A percentile compares a stretch with the other conserved stretches of the same genome.
These are phyloP conservation scores for Hymenochirus boettgeri DNA, from an alignment of 2,113 vertebrate species.

Conservation along the genomic window DNA sequence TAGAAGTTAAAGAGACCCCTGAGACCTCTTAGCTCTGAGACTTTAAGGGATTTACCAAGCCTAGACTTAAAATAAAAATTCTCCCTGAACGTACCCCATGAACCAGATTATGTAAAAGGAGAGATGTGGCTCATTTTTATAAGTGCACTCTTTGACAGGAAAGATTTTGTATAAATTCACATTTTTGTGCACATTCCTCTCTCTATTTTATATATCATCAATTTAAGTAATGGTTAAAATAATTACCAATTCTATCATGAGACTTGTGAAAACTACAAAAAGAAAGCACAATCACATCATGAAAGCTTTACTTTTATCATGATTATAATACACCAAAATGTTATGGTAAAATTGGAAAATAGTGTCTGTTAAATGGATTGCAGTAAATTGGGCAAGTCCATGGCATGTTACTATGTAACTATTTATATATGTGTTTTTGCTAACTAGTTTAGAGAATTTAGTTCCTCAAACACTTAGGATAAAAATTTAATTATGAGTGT, in stretches of 20 bases:
- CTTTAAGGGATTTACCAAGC: no score
- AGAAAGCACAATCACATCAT: constrained; percentile 23
- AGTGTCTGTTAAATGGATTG: constrained; percentile 17
- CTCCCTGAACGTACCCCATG: no score
- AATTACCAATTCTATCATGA: constrained; percentile 22
- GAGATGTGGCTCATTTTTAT: no score
- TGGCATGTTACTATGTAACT: constrained; percentile 12
- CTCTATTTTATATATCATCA: no score
- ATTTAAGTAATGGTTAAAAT: no score
- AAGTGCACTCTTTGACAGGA: no score
- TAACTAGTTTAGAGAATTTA: constrained; percentile 7
- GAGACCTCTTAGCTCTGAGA: no score
- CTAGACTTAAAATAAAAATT: no score
- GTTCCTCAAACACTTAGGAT: constrained; percentile 12
- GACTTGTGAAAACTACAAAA: constrained; percentile 14
- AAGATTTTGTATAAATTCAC: no score
- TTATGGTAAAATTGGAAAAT: constrained; percentile 18
- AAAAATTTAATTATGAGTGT: constrained; percentile 11
- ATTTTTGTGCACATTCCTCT: no score
- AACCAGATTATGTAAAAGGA: no score
- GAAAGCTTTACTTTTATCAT: constrained; percentile 34
- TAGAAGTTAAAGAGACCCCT: no score
- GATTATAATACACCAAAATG: constrained; percentile 25
- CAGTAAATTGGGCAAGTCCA: constrained; percentile 18
- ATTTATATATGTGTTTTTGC: background rate